Evolutionary conservation across 2,113 vertebrate genomes (phyloP).

Genomic region (Cebidichthys violaceus): DNA sequence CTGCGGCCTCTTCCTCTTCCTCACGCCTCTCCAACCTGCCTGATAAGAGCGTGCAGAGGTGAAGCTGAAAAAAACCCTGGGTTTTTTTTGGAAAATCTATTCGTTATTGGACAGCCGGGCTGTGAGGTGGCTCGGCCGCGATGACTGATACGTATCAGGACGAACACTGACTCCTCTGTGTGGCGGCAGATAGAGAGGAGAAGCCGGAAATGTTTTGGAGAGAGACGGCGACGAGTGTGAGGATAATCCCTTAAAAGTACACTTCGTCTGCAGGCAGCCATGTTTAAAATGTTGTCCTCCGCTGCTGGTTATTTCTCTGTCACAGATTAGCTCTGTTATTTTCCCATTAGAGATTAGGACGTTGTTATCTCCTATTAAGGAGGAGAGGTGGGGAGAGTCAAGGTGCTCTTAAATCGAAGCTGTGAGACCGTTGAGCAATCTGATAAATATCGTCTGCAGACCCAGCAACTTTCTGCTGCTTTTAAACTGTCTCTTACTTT

Average conservation of each 20-base stretch:
- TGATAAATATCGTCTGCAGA: constrained; percentile 46
- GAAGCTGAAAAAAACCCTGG: constrained; percentile 10
- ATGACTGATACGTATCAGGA: constrained; percentile 43
- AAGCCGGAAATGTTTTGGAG: constrained; percentile 7
- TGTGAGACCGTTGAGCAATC: not conserved
- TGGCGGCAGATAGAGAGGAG: constrained; percentile 26
- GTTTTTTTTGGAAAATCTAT: constrained; percentile 22
- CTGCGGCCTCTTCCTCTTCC: not conserved
- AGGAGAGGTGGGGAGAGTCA: constrained; percentile 15
- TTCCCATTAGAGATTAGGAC: constrained; percentile 63
- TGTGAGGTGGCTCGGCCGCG: not conserved
- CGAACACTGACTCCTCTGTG: constrained; percentile 3
- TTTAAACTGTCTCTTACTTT: not conserved
- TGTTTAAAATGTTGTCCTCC: constrained; percentile 51
- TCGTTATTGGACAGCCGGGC: constrained; percentile 23
- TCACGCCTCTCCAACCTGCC: not conserved
- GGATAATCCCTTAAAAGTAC: constrained; percentile 40
- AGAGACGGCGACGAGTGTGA: not conserved
- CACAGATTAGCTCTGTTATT: constrained; percentile 60
- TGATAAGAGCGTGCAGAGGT: constrained; percentile 28
- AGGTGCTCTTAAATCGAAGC: not conserved
- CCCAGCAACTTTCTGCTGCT: not conserved
- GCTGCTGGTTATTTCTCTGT: constrained; percentile 32
- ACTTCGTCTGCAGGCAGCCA: constrained; percentile 17
- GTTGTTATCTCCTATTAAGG: constrained; percentile 47